phyloP scores from a whole-genome alignment of 2,113 vertebrate genomes.

The Salminus brasiliensis region DNA sequence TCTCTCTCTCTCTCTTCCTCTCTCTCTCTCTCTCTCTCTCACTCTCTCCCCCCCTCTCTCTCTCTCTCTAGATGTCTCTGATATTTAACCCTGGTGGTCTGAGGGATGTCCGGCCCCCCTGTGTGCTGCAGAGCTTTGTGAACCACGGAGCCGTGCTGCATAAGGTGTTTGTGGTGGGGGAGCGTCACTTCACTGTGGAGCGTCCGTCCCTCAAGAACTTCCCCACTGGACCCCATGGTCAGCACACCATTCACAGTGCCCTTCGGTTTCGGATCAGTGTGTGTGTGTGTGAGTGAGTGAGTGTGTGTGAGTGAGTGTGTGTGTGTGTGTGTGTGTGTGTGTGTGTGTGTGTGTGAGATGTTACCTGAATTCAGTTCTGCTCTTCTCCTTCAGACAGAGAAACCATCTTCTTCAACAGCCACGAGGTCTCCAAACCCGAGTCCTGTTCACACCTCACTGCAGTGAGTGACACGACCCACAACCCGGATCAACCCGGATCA shows the following conservation, averaged over 20 bases:
- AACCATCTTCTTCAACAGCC: constrained; percentile 81
- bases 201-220: constrained; percentile 80
- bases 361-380: neutral
- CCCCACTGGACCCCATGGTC: constrained; percentile 71
- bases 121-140: constrained; percentile 79
- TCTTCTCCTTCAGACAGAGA: constrained; percentile 63
- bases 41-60: neutral
- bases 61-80: constrained; percentile 70
- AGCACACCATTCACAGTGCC: constrained; percentile 29
- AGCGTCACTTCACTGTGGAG: constrained; percentile 71
- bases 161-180: constrained; percentile 80
- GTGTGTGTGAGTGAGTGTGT: no score
- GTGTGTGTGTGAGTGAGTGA: no score
- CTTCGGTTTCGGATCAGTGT: no score
- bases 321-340: no score
- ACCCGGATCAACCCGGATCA: no score
- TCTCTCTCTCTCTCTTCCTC: no score
- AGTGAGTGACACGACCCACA: constrained; percentile 66
- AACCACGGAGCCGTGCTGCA: constrained; percentile 77
- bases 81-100: constrained; percentile 70
- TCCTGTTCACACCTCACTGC: constrained; percentile 75
- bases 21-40: no score
- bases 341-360: no score
- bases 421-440: constrained; percentile 78
- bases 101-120: constrained; percentile 68